phyloP scores from a whole-genome alignment of 2,113 vertebrate genomes.

The Oryzias celebensis region DNA sequence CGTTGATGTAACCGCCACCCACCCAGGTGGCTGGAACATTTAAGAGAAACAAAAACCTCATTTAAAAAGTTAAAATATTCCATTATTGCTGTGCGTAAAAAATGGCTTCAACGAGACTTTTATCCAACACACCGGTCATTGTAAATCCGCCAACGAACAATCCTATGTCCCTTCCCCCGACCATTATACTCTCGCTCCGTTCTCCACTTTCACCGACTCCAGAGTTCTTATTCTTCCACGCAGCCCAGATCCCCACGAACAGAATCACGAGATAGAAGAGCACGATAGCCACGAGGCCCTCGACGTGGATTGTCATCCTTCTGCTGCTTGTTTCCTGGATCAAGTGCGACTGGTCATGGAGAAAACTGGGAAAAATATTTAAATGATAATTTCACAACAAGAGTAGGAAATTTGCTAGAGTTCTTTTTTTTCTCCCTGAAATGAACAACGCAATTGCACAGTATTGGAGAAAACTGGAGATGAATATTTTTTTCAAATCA shows the following conservation, averaged over 20 bases:
- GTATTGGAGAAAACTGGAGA: too few species aligned
- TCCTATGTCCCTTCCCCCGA: conserved; percentile 95
- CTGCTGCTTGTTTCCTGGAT: conserved; percentile 36
- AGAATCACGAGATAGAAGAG: conserved; percentile 93
- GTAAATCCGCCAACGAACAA: conserved; percentile 96
- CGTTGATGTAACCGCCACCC: conserved; percentile 98
- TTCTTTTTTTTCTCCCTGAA: too few species aligned
- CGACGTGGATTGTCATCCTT: conserved; percentile 87
- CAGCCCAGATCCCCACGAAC: conserved; percentile 95
- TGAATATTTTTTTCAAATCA: too few species aligned
- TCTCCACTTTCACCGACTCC: conserved; percentile 70
- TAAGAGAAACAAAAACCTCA: background rate
- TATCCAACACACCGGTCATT: conserved; percentile 88
- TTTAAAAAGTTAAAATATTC: background rate
- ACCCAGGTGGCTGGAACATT: conserved; percentile 91
- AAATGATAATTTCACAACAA: too few species aligned
- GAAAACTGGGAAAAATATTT: conserved; percentile 30
- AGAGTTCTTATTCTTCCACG: conserved; percentile 95
- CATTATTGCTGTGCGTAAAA: conserved; percentile 36
- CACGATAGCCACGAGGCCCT: conserved; percentile 91
- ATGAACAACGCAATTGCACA: too few species aligned
- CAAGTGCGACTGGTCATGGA: conserved; percentile 70
- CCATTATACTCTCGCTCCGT: conserved; percentile 92
- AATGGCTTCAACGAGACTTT: background rate
- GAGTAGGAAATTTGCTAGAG: too few species aligned